phyloP scores from a whole-genome alignment of 2,113 vertebrate species.

The Gavia stellata region DNA sequence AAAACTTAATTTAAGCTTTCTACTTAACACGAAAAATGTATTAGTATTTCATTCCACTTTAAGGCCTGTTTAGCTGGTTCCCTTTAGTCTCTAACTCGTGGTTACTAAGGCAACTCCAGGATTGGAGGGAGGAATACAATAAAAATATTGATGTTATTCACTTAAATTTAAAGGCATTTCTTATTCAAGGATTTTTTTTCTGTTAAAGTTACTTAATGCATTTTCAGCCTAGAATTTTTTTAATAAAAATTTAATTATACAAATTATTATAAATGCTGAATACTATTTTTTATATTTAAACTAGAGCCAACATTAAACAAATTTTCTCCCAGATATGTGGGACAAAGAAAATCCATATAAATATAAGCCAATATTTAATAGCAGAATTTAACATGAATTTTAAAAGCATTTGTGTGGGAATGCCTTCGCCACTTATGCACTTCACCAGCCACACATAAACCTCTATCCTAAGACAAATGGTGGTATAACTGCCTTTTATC shows the following conservation, averaged over 20 bases:
- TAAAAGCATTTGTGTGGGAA: background rate
- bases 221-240: background rate
- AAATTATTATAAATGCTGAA: background rate
- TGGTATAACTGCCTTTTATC: background rate
- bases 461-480: background rate
- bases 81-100: background rate
- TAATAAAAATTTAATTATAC: background rate
- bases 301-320: background rate
- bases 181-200: background rate
- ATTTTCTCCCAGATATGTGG: background rate
- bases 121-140: background rate
- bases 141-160: background rate
- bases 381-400: background rate
- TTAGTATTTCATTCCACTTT: background rate
- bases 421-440: background rate
- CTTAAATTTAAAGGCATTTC: background rate
- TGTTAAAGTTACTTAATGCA: background rate
- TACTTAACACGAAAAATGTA: background rate
- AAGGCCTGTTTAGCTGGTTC: background rate
- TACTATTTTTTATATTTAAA: background rate
- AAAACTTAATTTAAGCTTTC: background rate
- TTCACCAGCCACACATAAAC: background rate
- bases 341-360: background rate
- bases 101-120: constrained; percentile 12
- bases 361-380: background rate